phyloP scores from a whole-genome alignment of 2,888 invertebrate genomes.

The Trichacis sp. region DNA sequence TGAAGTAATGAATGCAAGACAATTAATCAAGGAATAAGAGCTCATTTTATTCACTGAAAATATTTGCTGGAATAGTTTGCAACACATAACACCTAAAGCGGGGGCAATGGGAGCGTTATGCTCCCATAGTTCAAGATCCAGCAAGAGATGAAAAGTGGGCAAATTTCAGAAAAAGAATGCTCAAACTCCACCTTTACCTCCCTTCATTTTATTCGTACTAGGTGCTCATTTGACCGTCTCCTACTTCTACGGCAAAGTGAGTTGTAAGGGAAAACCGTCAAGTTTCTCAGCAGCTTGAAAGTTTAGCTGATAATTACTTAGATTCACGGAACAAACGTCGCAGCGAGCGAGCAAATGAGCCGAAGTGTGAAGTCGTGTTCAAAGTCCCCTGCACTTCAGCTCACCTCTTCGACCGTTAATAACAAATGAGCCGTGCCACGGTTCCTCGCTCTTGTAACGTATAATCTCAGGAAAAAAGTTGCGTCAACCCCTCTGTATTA shows the following conservation, averaged over 20 bases:
- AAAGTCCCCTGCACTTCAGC: conserved; percentile 61
- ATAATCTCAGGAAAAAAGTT: conserved; percentile 61
- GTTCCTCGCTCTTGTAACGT: conserved; percentile 60
- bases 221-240: conserved; percentile 42
- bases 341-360: conserved; percentile 52
- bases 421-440: conserved; percentile 64
- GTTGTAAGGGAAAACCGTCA: conserved; percentile 4
- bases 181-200: conserved; percentile 1
- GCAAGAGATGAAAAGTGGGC: conserved; percentile 21
- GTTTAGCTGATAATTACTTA: conserved; percentile 67
- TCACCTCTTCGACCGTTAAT: conserved; percentile 61
- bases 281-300: conserved; percentile 49
- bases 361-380: conserved; percentile 69
- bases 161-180: conserved; percentile 32
- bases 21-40: no score
- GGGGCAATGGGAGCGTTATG: no score
- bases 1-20: no score
- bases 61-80: no score
- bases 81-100: no score
- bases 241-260: conserved; percentile 25
- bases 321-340: conserved; percentile 57
- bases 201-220: conserved; percentile 36
- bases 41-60: no score
- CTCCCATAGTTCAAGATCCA: no score
- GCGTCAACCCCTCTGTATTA: conserved; percentile 63